These are phyloP conservation scores for Parambassis ranga DNA, from an alignment of 2,797 vertebrate species.

Conservation along the genomic window DNA sequence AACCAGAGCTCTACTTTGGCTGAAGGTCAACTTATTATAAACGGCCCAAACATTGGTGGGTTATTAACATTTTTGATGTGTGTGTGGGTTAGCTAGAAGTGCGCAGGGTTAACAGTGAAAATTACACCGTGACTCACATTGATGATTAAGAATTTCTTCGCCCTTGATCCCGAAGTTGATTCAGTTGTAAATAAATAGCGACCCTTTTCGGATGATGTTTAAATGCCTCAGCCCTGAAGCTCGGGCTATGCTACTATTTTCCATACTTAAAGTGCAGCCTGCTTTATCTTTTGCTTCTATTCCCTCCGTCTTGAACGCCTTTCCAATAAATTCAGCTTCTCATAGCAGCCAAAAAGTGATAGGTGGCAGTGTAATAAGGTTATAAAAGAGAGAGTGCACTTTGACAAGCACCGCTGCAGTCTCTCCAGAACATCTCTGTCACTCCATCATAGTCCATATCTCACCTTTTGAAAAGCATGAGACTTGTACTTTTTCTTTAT, in stretches of 20 bases:
- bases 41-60: not conserved
- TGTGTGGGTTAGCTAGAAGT: not conserved
- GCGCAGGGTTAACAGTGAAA: not conserved
- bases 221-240: not conserved
- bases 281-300: not conserved
- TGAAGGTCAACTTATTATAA: constrained; percentile 16
- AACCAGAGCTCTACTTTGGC: not conserved
- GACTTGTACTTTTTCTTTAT: constrained; percentile 20
- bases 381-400: constrained; percentile 35
- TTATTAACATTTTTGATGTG: not conserved
- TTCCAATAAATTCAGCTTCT: constrained; percentile 2
- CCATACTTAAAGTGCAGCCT: not conserved
- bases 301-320: not conserved
- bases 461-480: constrained; percentile 29
- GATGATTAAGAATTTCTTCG: not conserved
- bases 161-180: constrained; percentile 6
- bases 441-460: constrained; percentile 22
- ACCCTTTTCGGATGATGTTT: not conserved
- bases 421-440: not conserved
- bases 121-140: not conserved
- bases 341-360: not conserved
- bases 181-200: not conserved
- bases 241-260: not conserved
- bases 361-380: constrained; percentile 14
- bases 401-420: not conserved